Evolutionary conservation across 2,113 vertebrate species (phyloP), one percentile per base, ranked within the genome.

Genomic region (Neogobius melanostomus): DNA sequence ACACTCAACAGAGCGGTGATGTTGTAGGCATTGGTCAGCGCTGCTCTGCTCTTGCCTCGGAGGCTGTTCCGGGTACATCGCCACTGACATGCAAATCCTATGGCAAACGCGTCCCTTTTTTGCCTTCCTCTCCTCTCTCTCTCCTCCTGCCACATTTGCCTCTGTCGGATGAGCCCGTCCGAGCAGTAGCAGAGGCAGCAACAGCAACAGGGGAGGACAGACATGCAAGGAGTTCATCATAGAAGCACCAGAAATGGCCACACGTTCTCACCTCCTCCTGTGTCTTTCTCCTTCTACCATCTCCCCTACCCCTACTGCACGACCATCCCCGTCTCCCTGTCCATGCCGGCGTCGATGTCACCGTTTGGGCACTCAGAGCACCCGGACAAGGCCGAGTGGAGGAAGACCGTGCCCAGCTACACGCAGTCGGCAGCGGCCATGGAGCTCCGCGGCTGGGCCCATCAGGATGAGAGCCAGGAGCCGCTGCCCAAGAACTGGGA

Each of bases 401-500:
- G 94, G 90, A 96, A 94, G 92, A 91, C 95, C 8, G 93, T 99
- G 85, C 97, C 98, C 76, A 98, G 96, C 92, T 98, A 98, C 90
- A 96, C 88, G 87, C 98, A 98, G 90, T 95, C 96, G 86, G 92
- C 87, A 53, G 93, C 59, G 16, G 77, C 92, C 75, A 94, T 98
- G 96, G 97, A 99, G 87, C 89, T 95, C 85, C 93, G 95, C 42
- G 93, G 93, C 14, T 93, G 93, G 92, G 87, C 63, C 82, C 90
- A 94, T 0, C 93, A 93, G 85, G 96, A 98, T 44, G 97, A 98
- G 17, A 93, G 90, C 80, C 93, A 97, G 91, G 98, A 99, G 65
- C 93, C 96, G 0, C 83, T 99, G 72, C 97, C 97, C 51, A 93
- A 93, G 85, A 98, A 95, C 91, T 98, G 96, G 97, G 98, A 99